Conservation (phyloP, 1,140 invertebrate species). For the Pinna nobilis region DNA sequence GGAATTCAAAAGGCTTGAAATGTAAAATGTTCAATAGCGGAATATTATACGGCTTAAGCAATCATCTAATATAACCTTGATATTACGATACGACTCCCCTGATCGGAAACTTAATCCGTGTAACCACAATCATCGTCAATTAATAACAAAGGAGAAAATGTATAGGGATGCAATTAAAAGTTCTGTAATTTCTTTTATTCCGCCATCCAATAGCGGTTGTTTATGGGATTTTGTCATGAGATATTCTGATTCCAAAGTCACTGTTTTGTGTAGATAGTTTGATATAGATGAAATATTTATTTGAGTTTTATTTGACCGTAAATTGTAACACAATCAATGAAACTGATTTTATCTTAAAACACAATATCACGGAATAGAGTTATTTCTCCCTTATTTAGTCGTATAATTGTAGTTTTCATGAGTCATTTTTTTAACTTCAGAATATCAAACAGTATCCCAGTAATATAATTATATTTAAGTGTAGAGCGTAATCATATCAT, state of each 20-base stretch:
- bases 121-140: constrained; percentile 23
- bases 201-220: constrained; percentile 11
- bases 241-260: constrained; percentile 13
- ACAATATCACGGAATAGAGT: too few species aligned
- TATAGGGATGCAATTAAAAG: constrained; percentile 25
- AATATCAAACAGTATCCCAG: too few species aligned
- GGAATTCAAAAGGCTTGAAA: constrained; percentile 5
- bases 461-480: too few species aligned
- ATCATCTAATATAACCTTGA: constrained; percentile 31
- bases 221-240: constrained; percentile 22
- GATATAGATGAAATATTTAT: constrained; percentile 35
- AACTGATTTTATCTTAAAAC: too few species aligned
- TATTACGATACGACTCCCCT: neutral
- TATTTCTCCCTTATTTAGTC: too few species aligned
- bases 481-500: too few species aligned
- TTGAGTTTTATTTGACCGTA: constrained; percentile 23
- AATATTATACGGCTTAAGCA: neutral
- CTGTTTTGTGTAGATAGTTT: constrained; percentile 18
- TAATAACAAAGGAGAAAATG: constrained; percentile 37
- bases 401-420: too few species aligned
- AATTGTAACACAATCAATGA: too few species aligned
- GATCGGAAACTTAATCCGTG: constrained; percentile 21
- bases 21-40: neutral
- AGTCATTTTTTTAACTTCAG: too few species aligned
- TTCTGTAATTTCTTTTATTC: constrained; percentile 29